Base-by-base conservation (phyloP, 2,888 invertebrate genomes). In the Tetragnatha montana region DNA sequence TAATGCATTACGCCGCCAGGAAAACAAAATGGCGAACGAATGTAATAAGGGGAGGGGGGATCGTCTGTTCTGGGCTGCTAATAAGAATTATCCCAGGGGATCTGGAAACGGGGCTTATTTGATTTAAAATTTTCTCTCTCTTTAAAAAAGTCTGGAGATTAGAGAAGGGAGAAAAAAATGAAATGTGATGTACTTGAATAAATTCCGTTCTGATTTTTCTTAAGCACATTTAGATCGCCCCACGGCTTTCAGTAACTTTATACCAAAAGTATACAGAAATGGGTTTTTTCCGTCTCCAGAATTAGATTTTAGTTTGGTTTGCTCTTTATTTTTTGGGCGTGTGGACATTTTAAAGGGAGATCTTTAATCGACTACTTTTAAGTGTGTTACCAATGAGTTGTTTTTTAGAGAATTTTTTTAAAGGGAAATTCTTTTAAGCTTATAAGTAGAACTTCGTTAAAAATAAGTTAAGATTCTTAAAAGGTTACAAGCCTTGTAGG, bases 71-170 rank as follows among this genome's bases (percentile, higher is more conserved):
- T 75, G 71, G 71, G 75, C 49, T 81, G 85, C 81, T 89, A 89
- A 89, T 89, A 89, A 76, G 89, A 85, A 89, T 89, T 81, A 85
- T 89, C 89, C 76, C 89, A 51, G 1, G 89, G 78, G 89, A 89
- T 84, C 85, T 81, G 71, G 81, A 80, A 89, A 85, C 81, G 51
- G 71, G 85, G 85, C 76, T 89, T 81, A 89, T 89, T 81, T 89
- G 89, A 89, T 85, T 89, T 89, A 85, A 89, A 89, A 76, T 89
- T 89, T 89, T 85, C 60, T 1, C 71, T 70, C 73, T 78, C 69
- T 85, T 81, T 76, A 89, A 89, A 82, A 87, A 81, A 22, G 60
- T 8, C 8, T n/a, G 21, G 49, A 69, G 81, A 85, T 81, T 80
- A 81, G n/a, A 79, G 10, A 69, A 14, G 12, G 22, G 35, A 17